Percentiles rank a stretch among this genome's conserved stretches.
Conservation (phyloP, 2,113 vertebrate genomes). For the Oostethus manadensis region DNA sequence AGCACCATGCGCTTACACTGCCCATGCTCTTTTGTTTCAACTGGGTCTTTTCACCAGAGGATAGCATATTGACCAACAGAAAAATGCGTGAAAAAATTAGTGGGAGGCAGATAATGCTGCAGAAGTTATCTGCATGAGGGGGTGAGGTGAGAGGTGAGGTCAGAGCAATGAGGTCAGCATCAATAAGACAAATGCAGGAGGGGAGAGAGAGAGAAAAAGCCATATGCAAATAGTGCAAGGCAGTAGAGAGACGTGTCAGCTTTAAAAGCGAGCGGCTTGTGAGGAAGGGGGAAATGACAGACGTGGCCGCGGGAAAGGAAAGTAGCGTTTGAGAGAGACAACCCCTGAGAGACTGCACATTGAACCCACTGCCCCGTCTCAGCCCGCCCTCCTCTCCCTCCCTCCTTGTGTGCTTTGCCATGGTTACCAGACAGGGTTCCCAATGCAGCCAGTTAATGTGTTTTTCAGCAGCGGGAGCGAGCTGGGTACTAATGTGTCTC, state of each 20-base stretch:
- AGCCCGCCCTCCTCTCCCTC: slow-evolving; percentile 24
- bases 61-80: slow-evolving; percentile 5
- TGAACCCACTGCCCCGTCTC: slow-evolving; percentile 64
- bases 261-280: slow-evolving; percentile 25
- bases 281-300: slow-evolving; percentile 29
- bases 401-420: slow-evolving; percentile 62
- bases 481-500: slow-evolving; percentile 72
- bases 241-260: slow-evolving; percentile 27
- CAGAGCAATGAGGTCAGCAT: slow-evolving; percentile 46
- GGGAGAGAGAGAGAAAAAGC: slow-evolving; percentile 9
- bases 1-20: background rate
- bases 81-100: background rate
- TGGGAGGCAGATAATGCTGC: slow-evolving; percentile 29
- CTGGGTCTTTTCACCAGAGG: slow-evolving; percentile 12
- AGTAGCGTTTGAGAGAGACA: slow-evolving; percentile 56
- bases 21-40: slow-evolving; percentile 4
- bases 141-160: slow-evolving; percentile 31
- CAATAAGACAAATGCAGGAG: slow-evolving; percentile 30
- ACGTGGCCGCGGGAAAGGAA: slow-evolving; percentile 56
- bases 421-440: slow-evolving; percentile 73
- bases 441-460: slow-evolving; percentile 70
- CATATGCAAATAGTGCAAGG: slow-evolving; percentile 49
- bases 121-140: slow-evolving; percentile 21
- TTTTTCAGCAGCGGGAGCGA: slow-evolving; percentile 67
- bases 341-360: slow-evolving; percentile 49